Evolutionary conservation across 2,888 invertebrate species (phyloP), one percentile per base, ranked within the genome.

Genomic region (Allolobophora icterica): DNA sequence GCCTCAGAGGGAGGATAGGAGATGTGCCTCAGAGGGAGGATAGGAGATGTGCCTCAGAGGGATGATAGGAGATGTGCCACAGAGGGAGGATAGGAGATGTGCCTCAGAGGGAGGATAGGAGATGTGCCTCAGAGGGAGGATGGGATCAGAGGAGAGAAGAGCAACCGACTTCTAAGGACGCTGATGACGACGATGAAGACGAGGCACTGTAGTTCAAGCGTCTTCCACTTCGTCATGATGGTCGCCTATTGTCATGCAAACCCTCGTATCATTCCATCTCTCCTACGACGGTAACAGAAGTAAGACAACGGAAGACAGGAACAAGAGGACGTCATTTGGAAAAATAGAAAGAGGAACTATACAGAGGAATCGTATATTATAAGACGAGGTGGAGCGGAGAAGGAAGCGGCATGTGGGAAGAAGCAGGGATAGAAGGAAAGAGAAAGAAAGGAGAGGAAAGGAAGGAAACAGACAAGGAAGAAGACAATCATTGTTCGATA

Each of bases 371-470:
- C 6, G 34, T 15, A 52, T 52, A 52, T 52, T n/a, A 34, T 8
- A 38, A 34, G 40, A 40, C 5, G n/a, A 89, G 45, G 8, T 34
- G 33, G 40, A 89, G 89, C 19, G 40, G 38, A 42, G 35, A 45
- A 89, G 40, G 38, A 38, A 89, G 89, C 1, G 35, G 38, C 19
- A 15, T 6, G 40, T n/a, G 21, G 24, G 17, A 42, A 30, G 89
- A 42, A 38, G 38, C 33, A 89, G 42, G 21, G 89, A 89, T 24
- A 89, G 89, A n/a, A n/a, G 38, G 40, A 89, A n/a, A 89, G 89
- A 11, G 45, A 0, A n/a, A 5, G 30, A 89, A 8, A 38, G 42
- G 13, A 42, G 35, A 42, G 34, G 30, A 33, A 34, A 13, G 33
- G 89, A 89, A 38, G 35, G 89, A 13, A 24, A 34, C 35, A 87